Evolutionary conservation across 2,888 invertebrate species (phyloP).

Genomic region (Blastobasis adustella): DNA sequence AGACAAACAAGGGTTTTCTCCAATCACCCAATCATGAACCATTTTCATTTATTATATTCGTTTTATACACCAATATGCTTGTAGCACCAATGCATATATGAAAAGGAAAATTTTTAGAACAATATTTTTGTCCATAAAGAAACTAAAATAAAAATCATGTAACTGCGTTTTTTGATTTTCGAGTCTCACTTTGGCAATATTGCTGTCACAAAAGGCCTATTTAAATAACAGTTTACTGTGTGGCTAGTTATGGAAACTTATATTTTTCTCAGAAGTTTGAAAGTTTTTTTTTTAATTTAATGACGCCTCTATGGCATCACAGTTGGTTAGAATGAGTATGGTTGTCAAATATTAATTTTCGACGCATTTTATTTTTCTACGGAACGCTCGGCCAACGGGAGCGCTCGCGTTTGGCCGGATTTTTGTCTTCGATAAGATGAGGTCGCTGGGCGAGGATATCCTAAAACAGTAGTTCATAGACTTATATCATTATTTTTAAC

Average conservation of each 20-base stretch:
- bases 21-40: constrained; percentile 14
- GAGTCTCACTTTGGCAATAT: constrained; percentile 24
- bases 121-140: no score
- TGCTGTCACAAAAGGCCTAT: constrained; percentile 33
- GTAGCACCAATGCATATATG: constrained; percentile 1
- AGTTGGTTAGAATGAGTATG: no score
- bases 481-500: constrained; percentile 72
- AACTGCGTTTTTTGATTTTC: background rate
- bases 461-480: constrained; percentile 55
- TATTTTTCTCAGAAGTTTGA: background rate
- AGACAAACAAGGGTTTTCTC: constrained; percentile 17
- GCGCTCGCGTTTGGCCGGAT: background rate
- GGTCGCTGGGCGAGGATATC: background rate
- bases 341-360: no score
- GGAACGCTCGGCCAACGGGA: constrained; percentile 11
- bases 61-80: constrained; percentile 28
- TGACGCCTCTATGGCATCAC: no score
- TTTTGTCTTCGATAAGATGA: constrained; percentile 5
- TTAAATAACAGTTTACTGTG: constrained; percentile 15
- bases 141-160: no score
- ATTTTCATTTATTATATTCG: constrained; percentile 20
- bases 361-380: constrained; percentile 1
- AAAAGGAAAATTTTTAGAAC: background rate
- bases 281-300: background rate
- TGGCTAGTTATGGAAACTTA: constrained; percentile 22